Base-by-base conservation (phyloP, 2,797 vertebrate species). In the Poecilia wingei region DNA sequence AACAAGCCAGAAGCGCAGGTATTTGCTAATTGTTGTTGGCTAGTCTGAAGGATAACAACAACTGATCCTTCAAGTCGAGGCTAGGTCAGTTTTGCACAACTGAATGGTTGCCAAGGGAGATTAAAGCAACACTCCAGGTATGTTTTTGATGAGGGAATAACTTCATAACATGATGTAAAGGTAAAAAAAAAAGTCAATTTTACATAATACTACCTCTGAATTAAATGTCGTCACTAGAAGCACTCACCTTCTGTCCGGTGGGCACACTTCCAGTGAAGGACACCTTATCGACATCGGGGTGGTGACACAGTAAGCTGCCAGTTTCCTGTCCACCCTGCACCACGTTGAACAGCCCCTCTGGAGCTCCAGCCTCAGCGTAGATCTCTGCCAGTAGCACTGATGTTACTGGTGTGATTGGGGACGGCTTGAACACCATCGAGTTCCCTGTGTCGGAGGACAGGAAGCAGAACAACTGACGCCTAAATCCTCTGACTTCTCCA, bases 201-300 rank as follows among this genome's bases (percentile, higher is more conserved):
- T 53, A 22, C 1, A 25, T 53, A 53, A 51, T 9, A 22, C 20
- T 51, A 51, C 7, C 49, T 7, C 20, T 53, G 8, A 22, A 9
- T 53, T 61, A 36, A 39, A 68, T 12, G 28, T 45, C n/a, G 25
- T 55, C n/a, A 20, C 45, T 6, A 64, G 71, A 49, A 49, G 45
- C 72, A 64, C 77, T 85, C 89, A 99, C 98, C 97, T 99, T 99
- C 82, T 94, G 90, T 86, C 98, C 98, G 0, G 98, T 99, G 59
- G 96, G 93, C 47, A 99, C 97, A 0, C 98, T 99, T 43, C 98
- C 98, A 0, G 98, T 99, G 88, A 99, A 99, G 69, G 98, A 99
- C 86, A 99, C 92, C 88, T 99, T 99, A 39, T 97, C 97, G 71
- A 99, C 97, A 6, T 96, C 93, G 0, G 90, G 96, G 84, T 99